Conservation (phyloP, 2,888 invertebrate species). For the Drosophila diplacantha region DNA sequence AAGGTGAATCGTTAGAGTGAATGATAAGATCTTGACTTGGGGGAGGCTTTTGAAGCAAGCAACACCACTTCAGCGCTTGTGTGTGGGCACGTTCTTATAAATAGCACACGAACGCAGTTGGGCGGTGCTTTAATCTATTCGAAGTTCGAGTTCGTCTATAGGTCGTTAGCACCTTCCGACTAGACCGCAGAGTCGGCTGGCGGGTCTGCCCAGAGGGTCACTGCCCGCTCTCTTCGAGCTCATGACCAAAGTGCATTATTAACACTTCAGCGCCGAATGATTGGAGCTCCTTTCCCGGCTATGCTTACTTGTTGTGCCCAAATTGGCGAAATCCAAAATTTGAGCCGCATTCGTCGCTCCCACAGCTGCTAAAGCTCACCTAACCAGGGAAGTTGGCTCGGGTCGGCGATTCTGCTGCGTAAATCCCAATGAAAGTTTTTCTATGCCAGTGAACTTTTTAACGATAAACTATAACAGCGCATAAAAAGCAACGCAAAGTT, state of each 20-base stretch:
- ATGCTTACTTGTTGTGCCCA: conserved; percentile 4
- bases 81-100: conserved; percentile 57
- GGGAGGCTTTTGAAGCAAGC: background rate
- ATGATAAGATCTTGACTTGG: conserved; percentile 42
- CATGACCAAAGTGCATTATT: conserved; percentile 58
- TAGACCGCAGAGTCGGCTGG: conserved; percentile 40
- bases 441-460: conserved; percentile 51
- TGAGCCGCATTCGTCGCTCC: conserved; percentile 5
- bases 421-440: conserved; percentile 29
- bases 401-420: conserved; percentile 20
- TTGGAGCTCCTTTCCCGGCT: background rate
- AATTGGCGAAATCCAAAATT: conserved; percentile 6
- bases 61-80: background rate
- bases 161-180: conserved; percentile 37
- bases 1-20: conserved; percentile 47
- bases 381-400: conserved; percentile 5
- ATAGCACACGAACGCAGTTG: conserved; percentile 61
- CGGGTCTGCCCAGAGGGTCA: conserved; percentile 14
- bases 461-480: conserved; percentile 68
- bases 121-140: conserved; percentile 61
- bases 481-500: conserved; percentile 65
- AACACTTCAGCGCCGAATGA: conserved; percentile 52
- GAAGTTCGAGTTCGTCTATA: conserved; percentile 50
- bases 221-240: conserved; percentile 15
- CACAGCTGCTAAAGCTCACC: conserved; percentile 5